Percentiles rank a stretch among this genome's conserved stretches.
Evolutionary conservation across 1,140 invertebrate genomes (phyloP).

Genomic region (Onthophagus taurus): DNA sequence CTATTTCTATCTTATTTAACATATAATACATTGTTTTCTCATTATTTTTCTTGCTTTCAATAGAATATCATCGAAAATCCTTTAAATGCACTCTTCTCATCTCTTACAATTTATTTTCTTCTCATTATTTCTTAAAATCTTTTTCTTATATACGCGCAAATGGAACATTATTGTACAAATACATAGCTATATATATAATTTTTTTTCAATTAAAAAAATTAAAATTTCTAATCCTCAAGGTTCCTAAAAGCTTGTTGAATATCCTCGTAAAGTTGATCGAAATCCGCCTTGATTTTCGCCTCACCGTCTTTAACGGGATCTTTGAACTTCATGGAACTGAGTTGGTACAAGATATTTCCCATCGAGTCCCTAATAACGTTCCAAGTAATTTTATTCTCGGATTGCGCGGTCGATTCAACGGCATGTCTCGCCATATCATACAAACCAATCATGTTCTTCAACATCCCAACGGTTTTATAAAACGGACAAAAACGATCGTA

Average conservation of each 20-base stretch:
- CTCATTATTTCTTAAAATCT: too few species aligned
- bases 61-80: too few species aligned
- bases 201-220: too few species aligned
- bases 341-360: slow-evolving; percentile 92
- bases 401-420: slow-evolving; percentile 95
- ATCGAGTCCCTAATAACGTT: slow-evolving; percentile 93
- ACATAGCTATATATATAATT: too few species aligned
- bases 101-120: too few species aligned
- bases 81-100: too few species aligned
- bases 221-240: slow-evolving; percentile 99
- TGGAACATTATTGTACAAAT: too few species aligned
- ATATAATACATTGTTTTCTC: too few species aligned
- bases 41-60: too few species aligned
- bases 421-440: slow-evolving; percentile 97
- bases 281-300: slow-evolving; percentile 92
- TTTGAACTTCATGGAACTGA: slow-evolving; percentile 99
- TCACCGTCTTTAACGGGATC: slow-evolving; percentile 98
- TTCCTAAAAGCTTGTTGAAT: slow-evolving; percentile 97
- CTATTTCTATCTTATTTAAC: too few species aligned
- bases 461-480: slow-evolving; percentile 99
- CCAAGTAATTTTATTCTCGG: slow-evolving; percentile 99
- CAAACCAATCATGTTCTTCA: slow-evolving; percentile 97
- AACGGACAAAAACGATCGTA: slow-evolving; percentile 89
- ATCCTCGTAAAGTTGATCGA: slow-evolving; percentile 89
- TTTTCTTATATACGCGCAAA: too few species aligned